phyloP scores from a whole-genome alignment of 2,797 vertebrate species.

The Enteromius argenteus region DNA sequence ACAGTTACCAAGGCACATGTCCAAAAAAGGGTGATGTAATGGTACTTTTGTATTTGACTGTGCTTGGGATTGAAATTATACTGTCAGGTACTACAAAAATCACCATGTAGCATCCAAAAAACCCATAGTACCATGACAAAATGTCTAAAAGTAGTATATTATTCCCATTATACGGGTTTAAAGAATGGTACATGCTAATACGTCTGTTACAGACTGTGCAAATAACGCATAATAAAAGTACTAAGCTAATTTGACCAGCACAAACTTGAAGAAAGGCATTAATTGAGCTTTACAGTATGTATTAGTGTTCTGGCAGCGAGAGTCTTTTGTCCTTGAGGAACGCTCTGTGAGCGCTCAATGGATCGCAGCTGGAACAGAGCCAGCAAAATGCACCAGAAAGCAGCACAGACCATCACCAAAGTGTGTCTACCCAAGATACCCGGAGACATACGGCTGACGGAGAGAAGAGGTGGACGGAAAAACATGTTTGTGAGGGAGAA shows the following conservation, averaged over 20 bases:
- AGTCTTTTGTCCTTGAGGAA: constrained; percentile 57
- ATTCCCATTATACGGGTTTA: not conserved
- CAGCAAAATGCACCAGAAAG: constrained; percentile 40
- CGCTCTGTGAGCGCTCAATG: constrained; percentile 36
- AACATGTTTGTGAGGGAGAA: not conserved
- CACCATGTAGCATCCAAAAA: not conserved
- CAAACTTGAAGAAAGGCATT: constrained; percentile 35
- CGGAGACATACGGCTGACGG: constrained; percentile 15
- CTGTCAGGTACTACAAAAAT: not conserved
- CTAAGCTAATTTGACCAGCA: constrained; percentile 14
- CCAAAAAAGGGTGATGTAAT: not conserved
- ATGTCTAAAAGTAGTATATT: not conserved
- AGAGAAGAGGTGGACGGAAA: constrained; percentile 1
- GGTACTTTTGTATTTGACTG: not conserved
- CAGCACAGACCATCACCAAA: constrained; percentile 15
- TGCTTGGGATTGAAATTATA: not conserved
- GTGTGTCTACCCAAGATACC: constrained; percentile 26
- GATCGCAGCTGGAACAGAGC: constrained; percentile 33
- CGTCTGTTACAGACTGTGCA: not conserved
- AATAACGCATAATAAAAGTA: not conserved
- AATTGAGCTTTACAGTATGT: constrained; percentile 47
- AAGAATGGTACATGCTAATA: not conserved
- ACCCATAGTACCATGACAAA: not conserved
- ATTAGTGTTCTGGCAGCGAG: constrained; percentile 27
- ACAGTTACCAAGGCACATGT: not conserved